A percentile compares a stretch with the other conserved stretches of the same genome.
phyloP scores from a whole-genome alignment of 2,113 vertebrate genomes.

The Caranx melampygus region DNA sequence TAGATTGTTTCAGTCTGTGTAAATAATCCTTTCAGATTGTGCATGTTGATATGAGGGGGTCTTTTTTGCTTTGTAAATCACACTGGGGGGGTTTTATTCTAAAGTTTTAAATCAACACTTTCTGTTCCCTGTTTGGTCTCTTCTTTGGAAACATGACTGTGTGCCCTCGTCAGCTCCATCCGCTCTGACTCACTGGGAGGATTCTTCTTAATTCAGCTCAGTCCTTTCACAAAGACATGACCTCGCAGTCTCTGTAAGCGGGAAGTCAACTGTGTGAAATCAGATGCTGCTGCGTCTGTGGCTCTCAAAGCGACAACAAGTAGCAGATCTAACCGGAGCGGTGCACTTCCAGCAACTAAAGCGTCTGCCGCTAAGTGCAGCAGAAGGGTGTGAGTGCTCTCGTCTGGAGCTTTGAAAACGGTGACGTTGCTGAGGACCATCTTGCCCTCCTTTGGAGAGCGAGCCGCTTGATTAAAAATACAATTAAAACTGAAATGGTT shows the following conservation, averaged over 20 bases:
- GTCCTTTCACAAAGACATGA: background rate
- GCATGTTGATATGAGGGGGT: background rate
- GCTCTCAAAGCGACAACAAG: constrained; percentile 9
- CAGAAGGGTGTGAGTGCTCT: background rate
- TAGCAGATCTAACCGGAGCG: background rate
- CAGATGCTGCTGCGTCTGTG: background rate
- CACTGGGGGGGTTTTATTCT: background rate
- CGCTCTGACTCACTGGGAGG: constrained; percentile 9
- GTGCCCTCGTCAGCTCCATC: constrained; percentile 3
- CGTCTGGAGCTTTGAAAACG: constrained; percentile 38
- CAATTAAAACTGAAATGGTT: constrained; percentile 59
- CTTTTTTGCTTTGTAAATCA: background rate
- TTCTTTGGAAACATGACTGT: background rate
- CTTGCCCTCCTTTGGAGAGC: constrained; percentile 33
- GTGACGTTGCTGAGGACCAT: constrained; percentile 41
- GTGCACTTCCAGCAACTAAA: background rate
- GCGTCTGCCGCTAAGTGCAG: background rate
- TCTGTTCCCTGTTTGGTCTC: constrained; percentile 3
- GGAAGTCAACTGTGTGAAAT: constrained; percentile 31
- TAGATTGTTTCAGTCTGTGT: background rate
- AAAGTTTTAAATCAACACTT: background rate
- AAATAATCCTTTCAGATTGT: constrained; percentile 5
- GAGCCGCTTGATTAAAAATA: constrained; percentile 61
- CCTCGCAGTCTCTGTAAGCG: constrained; percentile 3
- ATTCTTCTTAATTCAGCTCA: background rate